These are phyloP conservation scores for Troglohyphantes excavatus DNA, from an alignment of 2,888 invertebrate species.

Conservation along the genomic window DNA sequence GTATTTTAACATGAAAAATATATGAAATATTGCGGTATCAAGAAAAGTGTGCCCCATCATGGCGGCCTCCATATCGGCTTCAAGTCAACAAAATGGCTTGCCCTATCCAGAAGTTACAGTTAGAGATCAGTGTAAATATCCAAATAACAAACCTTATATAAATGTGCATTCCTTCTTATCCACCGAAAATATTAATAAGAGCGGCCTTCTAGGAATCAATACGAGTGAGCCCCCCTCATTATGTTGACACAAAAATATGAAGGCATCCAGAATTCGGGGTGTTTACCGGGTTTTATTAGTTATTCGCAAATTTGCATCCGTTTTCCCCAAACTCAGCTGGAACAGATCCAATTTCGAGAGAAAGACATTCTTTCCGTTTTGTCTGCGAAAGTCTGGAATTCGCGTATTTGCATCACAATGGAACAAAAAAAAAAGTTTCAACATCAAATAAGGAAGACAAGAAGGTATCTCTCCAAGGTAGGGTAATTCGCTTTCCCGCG, in stretches of 20 bases:
- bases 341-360: slow-evolving; percentile 2
- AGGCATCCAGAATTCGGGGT: neutral
- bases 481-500: slow-evolving; percentile 33
- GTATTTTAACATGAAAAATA: too few species aligned
- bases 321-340: slow-evolving; percentile 12
- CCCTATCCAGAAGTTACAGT: too few species aligned
- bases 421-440: slow-evolving; percentile 9
- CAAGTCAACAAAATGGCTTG: too few species aligned
- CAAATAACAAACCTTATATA: too few species aligned
- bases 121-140: too few species aligned
- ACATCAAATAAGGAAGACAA: slow-evolving; percentile 18
- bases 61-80: too few species aligned
- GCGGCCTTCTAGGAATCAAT: neutral
- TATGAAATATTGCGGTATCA: too few species aligned
- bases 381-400: slow-evolving; percentile 17
- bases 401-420: slow-evolving; percentile 36
- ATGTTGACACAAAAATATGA: neutral
- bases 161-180: neutral
- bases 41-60: too few species aligned
- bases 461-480: slow-evolving; percentile 5
- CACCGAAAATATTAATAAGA: neutral
- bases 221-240: neutral
- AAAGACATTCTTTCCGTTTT: slow-evolving; percentile 18
- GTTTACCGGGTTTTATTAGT: slow-evolving; percentile 15
- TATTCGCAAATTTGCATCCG: slow-evolving; percentile 20